A percentile compares a stretch with the other conserved stretches of the same genome.
These are phyloP conservation scores for Chrysodeixis includens DNA, from an alignment of 2,888 invertebrate genomes.

Conservation along the genomic window DNA sequence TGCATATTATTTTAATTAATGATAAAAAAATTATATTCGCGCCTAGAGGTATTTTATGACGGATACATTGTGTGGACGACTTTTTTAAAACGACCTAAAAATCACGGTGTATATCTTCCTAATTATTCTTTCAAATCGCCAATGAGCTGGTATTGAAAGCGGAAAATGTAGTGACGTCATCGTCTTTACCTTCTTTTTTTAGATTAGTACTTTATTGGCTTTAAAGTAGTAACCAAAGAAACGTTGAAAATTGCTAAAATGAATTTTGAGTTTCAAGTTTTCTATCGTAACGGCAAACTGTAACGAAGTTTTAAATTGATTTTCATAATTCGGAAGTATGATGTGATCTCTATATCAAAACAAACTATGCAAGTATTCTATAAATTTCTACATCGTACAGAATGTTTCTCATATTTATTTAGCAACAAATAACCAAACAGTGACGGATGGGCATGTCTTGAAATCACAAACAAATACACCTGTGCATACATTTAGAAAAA, in stretches of 20 bases:
- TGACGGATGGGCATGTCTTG: constrained; percentile 37
- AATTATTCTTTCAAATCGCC: constrained; percentile 1
- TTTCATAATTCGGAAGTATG: neutral
- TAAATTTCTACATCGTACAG: constrained; percentile 15
- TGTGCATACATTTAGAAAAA: constrained; percentile 76
- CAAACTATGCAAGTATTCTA: constrained; percentile 16
- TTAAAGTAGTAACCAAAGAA: neutral
- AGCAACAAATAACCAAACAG: constrained; percentile 55
- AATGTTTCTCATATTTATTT: constrained; percentile 49
- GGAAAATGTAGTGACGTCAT: constrained; percentile 1
- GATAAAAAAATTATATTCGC: too few species aligned
- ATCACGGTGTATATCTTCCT: constrained; percentile 4
- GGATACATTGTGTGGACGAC: too few species aligned
- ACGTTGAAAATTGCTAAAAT: neutral
- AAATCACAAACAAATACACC: constrained; percentile 78
- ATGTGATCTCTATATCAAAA: constrained; percentile 19
- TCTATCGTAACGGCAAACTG: neutral
- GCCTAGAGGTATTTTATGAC: too few species aligned
- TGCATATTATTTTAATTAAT: too few species aligned
- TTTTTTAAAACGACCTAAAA: too few species aligned
- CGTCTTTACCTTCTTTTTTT: neutral
- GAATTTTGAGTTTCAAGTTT: neutral
- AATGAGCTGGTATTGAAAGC: constrained; percentile 2
- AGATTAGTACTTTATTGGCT: neutral
- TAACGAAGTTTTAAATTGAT: too few species aligned